Base-by-base conservation (phyloP, 1,140 invertebrate genomes). In the Drosophila simulans region DNA sequence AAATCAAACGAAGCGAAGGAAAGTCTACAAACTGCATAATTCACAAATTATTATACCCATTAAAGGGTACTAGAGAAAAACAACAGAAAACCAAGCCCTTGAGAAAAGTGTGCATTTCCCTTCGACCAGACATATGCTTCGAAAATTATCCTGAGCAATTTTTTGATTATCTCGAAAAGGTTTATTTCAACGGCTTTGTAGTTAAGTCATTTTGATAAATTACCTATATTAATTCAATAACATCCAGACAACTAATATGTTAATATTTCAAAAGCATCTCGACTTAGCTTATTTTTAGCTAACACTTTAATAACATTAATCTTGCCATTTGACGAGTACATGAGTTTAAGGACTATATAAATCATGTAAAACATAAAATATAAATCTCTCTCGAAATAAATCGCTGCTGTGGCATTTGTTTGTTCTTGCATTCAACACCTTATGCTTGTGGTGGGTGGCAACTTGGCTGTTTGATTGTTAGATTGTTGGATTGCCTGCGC, bases 1-100 rank as follows among this genome's bases (percentile, higher is more conserved):
- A 73, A 63, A 59, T 68, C 59, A 13, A 48, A 52, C 35, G 25
- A 42, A 43, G 48, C 40, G 58, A 42, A 56, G 69, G 45, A 63
- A 74, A 64, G 46, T 40, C 52, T 56, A 59, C 66, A 80, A 83
- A 80, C 70, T 86, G 75, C 75, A 88, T 82, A 79, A 86, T 82
- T 73, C 64, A 64, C 56, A 80, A 86, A 83, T 80, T 79, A 80
- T 88, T 81, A 86, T 59, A 83, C 49, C 83, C 75, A 88, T 83
- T 79, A 77, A 71, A 68, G 65, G 39, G 45, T 8, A 37, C 31
- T 34, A 40, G 51, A 52, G 46, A 63, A 46, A 69, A 80, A 69
- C 1, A 72, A 7, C 27, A 3, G 49, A 20, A n/a, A 20, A 35
- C 15, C 80, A 71, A 72, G 60, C 66, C 70, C 53, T 52, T 49